Base-by-base conservation (phyloP, 2,888 invertebrate species). In the Noctua fimbriata region DNA sequence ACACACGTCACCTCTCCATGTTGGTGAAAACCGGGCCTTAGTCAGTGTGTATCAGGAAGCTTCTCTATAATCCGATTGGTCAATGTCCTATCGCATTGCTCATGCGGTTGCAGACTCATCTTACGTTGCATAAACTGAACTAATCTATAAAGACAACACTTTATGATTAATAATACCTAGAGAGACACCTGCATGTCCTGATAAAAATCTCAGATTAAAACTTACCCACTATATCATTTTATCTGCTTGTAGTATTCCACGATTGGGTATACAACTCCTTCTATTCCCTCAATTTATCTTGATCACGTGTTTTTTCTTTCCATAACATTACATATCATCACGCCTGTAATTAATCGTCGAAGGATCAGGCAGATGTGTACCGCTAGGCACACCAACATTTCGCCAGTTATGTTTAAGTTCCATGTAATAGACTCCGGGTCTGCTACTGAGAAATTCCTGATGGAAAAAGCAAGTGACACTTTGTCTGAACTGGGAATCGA, bases 231-330 rank as follows among this genome's bases (percentile, higher is more conserved):
- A 14, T n/a, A 32, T 76, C 3, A 44, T 12, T 14, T 52, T 41
- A 47, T 80, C n/a, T n/a, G 41, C 2, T 79, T 70, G n/a, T 69
- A 55, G 67, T 44, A 69, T 78, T 47, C 28, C 55, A 69, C 32
- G 14, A 24, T 3, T 36, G 49, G 3, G 36, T 16, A 36, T 71
- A 21, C 0, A 32, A 1, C 6, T 74, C 6, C 21, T 44, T 14
- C 1, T 0, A 14, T 69, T 67, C 0, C 2, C 52, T 66, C 78
- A n/a, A 78, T 9, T 14, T 18, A 36, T 49, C 6, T 18, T 28
- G 0, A 36, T 36, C 4, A 16, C 24, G 21, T 21, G 12, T n/a
- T 73, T 58, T 28, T 32, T 58, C 18, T 49, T 49, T 18, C 49
- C 14, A 18, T 49, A 16, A 18, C 18, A 5, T 49, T 16, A 6